These are phyloP conservation scores for Oreortyx pictus DNA, from an alignment of 2,797 vertebrate genomes.

Conservation along the genomic window DNA sequence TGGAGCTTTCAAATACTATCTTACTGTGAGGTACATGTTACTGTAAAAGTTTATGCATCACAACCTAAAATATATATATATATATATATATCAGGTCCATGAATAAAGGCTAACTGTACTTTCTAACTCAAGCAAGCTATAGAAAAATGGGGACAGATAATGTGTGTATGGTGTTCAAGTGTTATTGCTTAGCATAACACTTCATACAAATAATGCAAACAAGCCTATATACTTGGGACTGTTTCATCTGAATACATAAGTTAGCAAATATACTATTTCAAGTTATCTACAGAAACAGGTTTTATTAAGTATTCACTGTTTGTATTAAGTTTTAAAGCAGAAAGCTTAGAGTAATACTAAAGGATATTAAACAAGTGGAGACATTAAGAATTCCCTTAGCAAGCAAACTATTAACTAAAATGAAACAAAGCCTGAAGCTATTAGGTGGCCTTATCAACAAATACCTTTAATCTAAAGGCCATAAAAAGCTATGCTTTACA, in stretches of 20 bases:
- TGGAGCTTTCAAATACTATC: slow-evolving; percentile 34
- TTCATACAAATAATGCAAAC: slow-evolving; percentile 56
- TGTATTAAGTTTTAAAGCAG: slow-evolving; percentile 44
- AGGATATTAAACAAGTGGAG: not conserved
- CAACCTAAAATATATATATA: slow-evolving; percentile 23
- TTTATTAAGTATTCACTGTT: slow-evolving; percentile 40
- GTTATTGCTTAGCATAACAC: not conserved
- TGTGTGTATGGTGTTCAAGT: not conserved
- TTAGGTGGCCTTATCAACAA: slow-evolving; percentile 58
- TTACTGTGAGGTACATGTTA: slow-evolving; percentile 68
- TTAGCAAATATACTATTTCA: slow-evolving; percentile 59
- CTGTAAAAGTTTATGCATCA: slow-evolving; percentile 50
- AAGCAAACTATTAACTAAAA: not conserved
- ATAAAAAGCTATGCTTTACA: slow-evolving; percentile 54
- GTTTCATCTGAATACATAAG: slow-evolving; percentile 61
- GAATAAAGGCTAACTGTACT: slow-evolving; percentile 39
- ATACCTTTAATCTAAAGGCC: slow-evolving; percentile 71
- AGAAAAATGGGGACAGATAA: not conserved
- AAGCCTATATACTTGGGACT: slow-evolving; percentile 15
- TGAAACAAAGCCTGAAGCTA: slow-evolving; percentile 38
- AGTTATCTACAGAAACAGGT: slow-evolving; percentile 64
- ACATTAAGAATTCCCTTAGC: not conserved
- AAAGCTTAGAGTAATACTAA: slow-evolving; percentile 35
- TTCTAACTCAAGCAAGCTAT: slow-evolving; percentile 37
- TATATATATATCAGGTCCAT: not conserved